Evolutionary conservation across 1,140 invertebrate genomes (phyloP).

Genomic region (Drosophila virilis): DNA sequence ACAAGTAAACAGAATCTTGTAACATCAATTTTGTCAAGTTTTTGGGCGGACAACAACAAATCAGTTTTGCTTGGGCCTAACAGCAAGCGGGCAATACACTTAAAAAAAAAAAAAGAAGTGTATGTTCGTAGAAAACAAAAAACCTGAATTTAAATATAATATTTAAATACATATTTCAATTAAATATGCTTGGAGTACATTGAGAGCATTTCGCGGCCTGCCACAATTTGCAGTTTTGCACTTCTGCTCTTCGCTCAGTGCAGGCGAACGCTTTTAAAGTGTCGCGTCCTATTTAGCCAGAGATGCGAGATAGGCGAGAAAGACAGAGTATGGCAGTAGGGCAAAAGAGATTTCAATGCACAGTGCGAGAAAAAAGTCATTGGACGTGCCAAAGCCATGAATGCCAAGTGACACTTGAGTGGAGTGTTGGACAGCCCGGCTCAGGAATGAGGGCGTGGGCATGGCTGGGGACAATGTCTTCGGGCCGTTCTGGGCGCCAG

Average conservation of each 20-base stretch:
- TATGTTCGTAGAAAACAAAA: no score
- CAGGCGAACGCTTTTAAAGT: conserved; percentile 34
- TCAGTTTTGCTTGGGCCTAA: conserved; percentile 43
- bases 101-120: conserved; percentile 1
- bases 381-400: conserved; percentile 55
- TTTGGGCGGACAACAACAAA: conserved; percentile 44
- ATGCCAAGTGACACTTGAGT: conserved; percentile 58
- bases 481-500: background rate
- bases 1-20: conserved; percentile 51
- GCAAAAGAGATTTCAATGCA: conserved; percentile 37
- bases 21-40: conserved; percentile 55
- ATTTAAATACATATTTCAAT: background rate
- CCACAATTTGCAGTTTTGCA: background rate
- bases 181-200: background rate
- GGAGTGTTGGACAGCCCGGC: conserved; percentile 37
- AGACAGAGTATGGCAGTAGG: conserved; percentile 4
- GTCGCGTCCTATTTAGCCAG: conserved; percentile 37
- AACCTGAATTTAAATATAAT: background rate
- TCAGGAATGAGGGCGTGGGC: background rate
- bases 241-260: conserved; percentile 20
- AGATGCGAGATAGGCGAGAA: conserved; percentile 9
- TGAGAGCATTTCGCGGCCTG: background rate
- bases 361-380: conserved; percentile 51
- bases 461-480: conserved; percentile 1
- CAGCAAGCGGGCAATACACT: conserved; percentile 42